Evolutionary conservation across 2,888 invertebrate species (phyloP).

Genomic region (Oligia latruncula): DNA sequence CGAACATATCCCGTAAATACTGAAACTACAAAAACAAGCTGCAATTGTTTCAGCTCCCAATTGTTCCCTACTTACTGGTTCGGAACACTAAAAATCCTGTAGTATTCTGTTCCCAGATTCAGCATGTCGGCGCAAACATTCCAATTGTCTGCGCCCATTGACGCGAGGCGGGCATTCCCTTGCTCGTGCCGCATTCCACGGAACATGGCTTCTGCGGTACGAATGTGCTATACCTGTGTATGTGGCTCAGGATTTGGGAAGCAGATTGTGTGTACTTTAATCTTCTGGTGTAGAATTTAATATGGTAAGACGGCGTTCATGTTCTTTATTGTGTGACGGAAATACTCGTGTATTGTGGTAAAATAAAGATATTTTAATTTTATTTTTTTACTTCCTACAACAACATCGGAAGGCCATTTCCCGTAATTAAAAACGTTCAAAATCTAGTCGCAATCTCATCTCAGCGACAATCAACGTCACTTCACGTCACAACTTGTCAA

Average conservation of each 20-base stretch:
- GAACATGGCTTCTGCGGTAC: constrained; percentile 45
- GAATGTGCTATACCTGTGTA: constrained; percentile 34
- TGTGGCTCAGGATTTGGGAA: constrained; percentile 32
- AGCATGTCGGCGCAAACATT: constrained; percentile 67
- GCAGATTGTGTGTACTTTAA: constrained; percentile 33
- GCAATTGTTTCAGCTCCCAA: constrained; percentile 43
- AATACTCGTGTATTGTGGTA: not conserved
- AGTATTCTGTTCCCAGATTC: constrained; percentile 55
- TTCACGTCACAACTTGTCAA: no score
- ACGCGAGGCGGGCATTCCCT: constrained; percentile 67
- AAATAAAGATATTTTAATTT: not conserved
- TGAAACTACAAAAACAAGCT: constrained; percentile 9
- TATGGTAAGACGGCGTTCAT: not conserved
- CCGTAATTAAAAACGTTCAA: no score
- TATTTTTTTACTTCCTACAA: not conserved
- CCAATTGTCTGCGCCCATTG: constrained; percentile 72
- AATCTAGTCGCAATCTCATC: no score
- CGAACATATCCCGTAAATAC: not conserved
- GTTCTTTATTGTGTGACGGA: not conserved
- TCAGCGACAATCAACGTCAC: no score
- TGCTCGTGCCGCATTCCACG: constrained; percentile 63
- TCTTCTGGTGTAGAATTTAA: constrained; percentile 6
- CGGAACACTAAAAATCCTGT: constrained; percentile 51
- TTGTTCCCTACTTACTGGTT: constrained; percentile 55
- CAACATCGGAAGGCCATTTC: not conserved